phyloP scores from a whole-genome alignment of 2,113 vertebrate species.

The Sarotherodon lohbergeri region DNA sequence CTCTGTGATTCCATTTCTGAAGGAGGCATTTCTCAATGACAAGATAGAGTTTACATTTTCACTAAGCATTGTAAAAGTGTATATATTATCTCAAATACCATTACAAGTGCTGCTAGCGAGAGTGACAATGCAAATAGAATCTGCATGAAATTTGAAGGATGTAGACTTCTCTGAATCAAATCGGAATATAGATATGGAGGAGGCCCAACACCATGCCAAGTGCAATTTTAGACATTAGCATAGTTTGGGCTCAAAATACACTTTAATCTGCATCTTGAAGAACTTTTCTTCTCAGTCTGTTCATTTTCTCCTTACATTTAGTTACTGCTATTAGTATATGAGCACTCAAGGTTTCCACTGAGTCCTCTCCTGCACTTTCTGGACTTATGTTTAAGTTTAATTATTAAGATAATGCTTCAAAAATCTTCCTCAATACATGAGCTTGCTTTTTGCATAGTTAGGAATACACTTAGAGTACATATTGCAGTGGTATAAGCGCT shows the following conservation, averaged over 20 bases:
- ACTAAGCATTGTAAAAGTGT: background rate
- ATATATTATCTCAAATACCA: background rate
- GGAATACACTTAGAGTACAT: background rate
- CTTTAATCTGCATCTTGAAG: background rate
- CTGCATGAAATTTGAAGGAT: slow-evolving; percentile 1
- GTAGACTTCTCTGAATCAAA: background rate
- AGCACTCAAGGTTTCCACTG: background rate
- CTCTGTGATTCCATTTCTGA: background rate
- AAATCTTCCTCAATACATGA: background rate
- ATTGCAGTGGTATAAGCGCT: background rate
- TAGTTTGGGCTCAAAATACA: background rate
- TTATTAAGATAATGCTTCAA: background rate
- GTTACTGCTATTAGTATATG: background rate
- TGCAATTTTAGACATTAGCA: background rate
- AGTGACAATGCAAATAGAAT: slow-evolving; percentile 1
- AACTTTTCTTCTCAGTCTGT: background rate
- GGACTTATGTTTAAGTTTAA: background rate
- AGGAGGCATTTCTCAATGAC: background rate
- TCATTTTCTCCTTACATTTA: background rate
- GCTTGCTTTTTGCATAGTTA: background rate
- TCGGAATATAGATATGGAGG: background rate
- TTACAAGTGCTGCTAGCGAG: background rate
- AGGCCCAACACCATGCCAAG: background rate
- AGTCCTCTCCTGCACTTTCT: background rate
- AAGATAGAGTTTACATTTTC: background rate